A percentile compares a stretch with the other conserved stretches of the same genome.
These are phyloP conservation scores for Penaeus indicus DNA, from an alignment of 1,140 invertebrate genomes.

Conservation along the genomic window DNA sequence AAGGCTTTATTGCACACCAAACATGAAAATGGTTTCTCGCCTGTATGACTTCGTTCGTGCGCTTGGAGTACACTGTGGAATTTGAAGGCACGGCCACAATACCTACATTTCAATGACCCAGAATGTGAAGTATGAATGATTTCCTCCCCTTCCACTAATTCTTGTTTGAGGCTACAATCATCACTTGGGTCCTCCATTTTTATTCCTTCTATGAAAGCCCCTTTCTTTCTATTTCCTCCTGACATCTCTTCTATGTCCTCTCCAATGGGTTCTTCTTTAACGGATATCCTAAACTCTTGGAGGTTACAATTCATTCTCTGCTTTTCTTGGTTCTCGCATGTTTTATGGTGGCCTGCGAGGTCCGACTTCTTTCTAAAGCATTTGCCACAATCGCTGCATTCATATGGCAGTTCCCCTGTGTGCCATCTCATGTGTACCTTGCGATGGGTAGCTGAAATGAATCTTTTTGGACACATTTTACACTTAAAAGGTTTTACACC, in stretches of 20 bases:
- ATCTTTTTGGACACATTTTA: background rate
- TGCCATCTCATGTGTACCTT: constrained; percentile 19
- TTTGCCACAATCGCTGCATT: background rate
- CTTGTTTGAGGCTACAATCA: background rate
- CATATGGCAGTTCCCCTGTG: constrained; percentile 4
- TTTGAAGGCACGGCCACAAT: background rate
- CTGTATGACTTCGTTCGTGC: constrained; percentile 19
- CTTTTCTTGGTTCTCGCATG: background rate
- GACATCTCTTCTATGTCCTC: too few species aligned
- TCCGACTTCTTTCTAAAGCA: background rate
- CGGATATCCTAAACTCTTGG: background rate
- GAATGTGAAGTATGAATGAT: background rate
- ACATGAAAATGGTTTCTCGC: constrained; percentile 28
- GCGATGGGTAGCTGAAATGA: constrained; percentile 19
- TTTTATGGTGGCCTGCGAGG: background rate
- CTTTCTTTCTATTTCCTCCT: too few species aligned
- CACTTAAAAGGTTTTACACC: constrained; percentile 12
- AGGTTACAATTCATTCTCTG: background rate
- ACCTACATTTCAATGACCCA: background rate
- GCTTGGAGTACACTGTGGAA: background rate
- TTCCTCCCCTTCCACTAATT: background rate
- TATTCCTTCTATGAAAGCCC: too few species aligned
- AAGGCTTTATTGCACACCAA: constrained; percentile 3
- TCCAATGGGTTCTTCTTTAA: too few species aligned
- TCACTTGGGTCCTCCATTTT: too few species aligned